Percentiles rank a stretch among this genome's conserved stretches.
phyloP scores from a whole-genome alignment of 2,797 vertebrate species.

The Heliangelus exortis region DNA sequence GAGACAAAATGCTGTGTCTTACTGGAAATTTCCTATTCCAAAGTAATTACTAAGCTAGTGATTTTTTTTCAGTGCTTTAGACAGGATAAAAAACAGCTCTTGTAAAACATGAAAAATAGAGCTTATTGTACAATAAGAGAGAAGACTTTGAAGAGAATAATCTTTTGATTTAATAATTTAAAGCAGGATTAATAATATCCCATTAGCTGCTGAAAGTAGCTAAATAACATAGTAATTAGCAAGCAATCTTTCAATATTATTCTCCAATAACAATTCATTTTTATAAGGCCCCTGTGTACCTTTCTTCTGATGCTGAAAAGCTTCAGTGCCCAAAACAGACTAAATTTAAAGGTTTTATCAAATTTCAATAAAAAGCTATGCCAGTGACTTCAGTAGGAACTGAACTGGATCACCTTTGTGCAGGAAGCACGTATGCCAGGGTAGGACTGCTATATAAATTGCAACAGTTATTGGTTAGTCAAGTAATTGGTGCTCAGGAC shows the following conservation, averaged over 20 bases:
- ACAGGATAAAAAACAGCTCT: constrained; percentile 19
- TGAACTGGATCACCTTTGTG: background rate
- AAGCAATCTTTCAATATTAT: constrained; percentile 1
- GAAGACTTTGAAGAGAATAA: background rate
- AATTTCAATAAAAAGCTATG: background rate
- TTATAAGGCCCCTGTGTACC: background rate
- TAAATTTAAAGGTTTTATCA: background rate
- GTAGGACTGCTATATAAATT: background rate
- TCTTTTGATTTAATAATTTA: constrained; percentile 14
- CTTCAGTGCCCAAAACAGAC: background rate
- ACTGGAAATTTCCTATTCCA: constrained; percentile 10
- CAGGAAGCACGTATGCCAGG: background rate
- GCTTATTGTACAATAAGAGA: background rate
- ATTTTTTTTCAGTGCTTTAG: constrained; percentile 26
- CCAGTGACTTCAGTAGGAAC: background rate
- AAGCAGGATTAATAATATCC: constrained; percentile 12
- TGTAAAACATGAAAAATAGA: constrained; percentile 8
- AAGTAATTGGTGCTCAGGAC: background rate
- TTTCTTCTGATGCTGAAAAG: background rate
- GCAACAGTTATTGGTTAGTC: background rate
- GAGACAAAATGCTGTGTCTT: constrained; percentile 20
- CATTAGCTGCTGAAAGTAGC: background rate
- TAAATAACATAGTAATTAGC: background rate
- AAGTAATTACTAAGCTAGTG: constrained; percentile 19
- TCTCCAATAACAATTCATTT: background rate